Base-by-base conservation (phyloP, 2,888 invertebrate species). In the Piscicola geometra region DNA sequence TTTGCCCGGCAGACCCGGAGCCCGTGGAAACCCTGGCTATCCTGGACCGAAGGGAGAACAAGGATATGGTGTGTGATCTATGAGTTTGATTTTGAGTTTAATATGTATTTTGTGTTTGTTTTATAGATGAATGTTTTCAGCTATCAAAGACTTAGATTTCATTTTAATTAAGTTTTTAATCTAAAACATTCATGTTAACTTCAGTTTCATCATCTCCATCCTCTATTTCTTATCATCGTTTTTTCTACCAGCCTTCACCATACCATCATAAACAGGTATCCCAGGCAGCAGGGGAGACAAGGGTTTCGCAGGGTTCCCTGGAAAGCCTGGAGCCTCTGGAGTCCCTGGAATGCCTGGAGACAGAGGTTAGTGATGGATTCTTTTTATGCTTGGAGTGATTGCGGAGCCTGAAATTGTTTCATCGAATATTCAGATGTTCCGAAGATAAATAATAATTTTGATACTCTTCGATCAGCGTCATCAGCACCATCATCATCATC, bases 1-100 rank as follows among this genome's bases (percentile, higher is more conserved):
- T n/a, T 0, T 1, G 15, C 75, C 75, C 1, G 75, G 75, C 30
- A 41, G 33, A n/a, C n/a, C 47, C 9, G 71, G 71, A 50, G 18
- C 71, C 36, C 25, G 47, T 18, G 71, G 71, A 50, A 28, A 71
- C 1, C 47, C 71, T 30, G 71, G 71, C 30, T 25, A 2, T 0
- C 72, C 75, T 12, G 78, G 78, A 18, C 75, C 30, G 0, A 28
- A 75, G 28, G 78, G 78, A 21, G 36, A 41, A 0, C 70, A 36
- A 41, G 78, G 78, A 28, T 70, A 47, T 70, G 36, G 71, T 71
- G 36, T 75, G 76, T 28, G 41, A 68, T 28, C n/a, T n/a, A n/a
- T n/a, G n/a, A n/a, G n/a, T n/a, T n/a, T n/a, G n/a, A n/a, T n/a
- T n/a, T n/a, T n/a, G n/a, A n/a, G n/a, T n/a, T n/a, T n/a, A n/a